These are phyloP conservation scores for Halictus quadricinctus DNA, from an alignment of 2,888 invertebrate genomes.

Conservation along the genomic window DNA sequence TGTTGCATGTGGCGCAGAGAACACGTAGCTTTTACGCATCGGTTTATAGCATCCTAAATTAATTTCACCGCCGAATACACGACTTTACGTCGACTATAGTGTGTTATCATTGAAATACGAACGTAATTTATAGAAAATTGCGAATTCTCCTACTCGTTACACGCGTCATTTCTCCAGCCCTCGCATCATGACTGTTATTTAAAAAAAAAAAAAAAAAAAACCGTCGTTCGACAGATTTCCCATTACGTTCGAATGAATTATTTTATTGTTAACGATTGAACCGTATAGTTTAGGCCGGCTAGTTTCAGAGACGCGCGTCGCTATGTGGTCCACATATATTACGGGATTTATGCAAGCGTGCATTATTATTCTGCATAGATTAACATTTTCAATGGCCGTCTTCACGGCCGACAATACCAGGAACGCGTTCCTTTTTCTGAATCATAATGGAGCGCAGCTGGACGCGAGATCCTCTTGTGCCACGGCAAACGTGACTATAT, in stretches of 20 bases:
- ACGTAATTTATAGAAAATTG: conserved; percentile 25
- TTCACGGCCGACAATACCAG: conserved; percentile 8
- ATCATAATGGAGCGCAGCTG: conserved; percentile 40
- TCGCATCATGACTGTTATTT: neutral
- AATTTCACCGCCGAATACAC: conserved; percentile 34
- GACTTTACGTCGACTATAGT: conserved; percentile 13
- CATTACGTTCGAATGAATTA: neutral
- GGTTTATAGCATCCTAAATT: conserved; percentile 36
- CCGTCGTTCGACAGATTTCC: neutral
- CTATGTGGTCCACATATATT: neutral
- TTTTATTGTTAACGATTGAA: neutral
- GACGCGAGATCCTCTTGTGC: conserved; percentile 38
- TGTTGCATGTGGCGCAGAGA: conserved; percentile 55
- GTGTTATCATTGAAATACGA: conserved; percentile 3
- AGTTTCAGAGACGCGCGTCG: neutral
- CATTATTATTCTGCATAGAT: conserved; percentile 25
- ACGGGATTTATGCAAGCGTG: neutral
- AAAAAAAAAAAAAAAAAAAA: neutral
- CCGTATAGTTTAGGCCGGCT: neutral
- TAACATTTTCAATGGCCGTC: conserved; percentile 10
- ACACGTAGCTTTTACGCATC: conserved; percentile 32
- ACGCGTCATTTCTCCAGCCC: neutral
- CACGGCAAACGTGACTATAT: conserved; percentile 28
- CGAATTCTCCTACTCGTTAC: conserved; percentile 14
- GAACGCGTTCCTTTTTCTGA: conserved; percentile 41